A percentile compares a stretch with the other conserved stretches of the same genome.
These are phyloP conservation scores for Plagodis pulveraria DNA, from an alignment of 2,888 invertebrate species.

Conservation along the genomic window DNA sequence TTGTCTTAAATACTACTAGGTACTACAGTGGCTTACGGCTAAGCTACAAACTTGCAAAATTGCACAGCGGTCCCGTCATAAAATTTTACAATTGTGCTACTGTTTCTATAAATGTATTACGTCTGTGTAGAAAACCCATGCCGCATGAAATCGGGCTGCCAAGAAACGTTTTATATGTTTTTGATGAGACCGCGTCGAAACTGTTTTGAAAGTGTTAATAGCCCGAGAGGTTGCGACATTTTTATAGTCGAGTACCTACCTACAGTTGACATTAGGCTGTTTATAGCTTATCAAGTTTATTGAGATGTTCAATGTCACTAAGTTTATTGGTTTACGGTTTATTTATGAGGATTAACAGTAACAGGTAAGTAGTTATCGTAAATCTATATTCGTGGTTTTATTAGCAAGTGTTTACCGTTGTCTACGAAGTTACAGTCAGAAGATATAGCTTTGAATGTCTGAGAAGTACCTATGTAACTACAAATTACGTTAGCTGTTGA, in stretches of 20 bases:
- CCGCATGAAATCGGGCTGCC: slow-evolving; percentile 5
- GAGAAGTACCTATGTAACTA: too few relatives aligned
- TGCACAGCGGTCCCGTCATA: too few relatives aligned
- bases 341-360: background rate
- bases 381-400: too few relatives aligned
- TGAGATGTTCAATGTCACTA: background rate
- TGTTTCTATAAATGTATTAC: slow-evolving; percentile 3
- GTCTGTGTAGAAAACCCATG: slow-evolving; percentile 7
- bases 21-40: too few relatives aligned
- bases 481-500: too few relatives aligned
- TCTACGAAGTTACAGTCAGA: too few relatives aligned
- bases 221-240: slow-evolving; percentile 16
- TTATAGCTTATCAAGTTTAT: background rate
- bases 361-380: too few relatives aligned
- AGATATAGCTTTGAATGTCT: too few relatives aligned
- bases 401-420: too few relatives aligned
- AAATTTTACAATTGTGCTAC: slow-evolving; percentile 9
- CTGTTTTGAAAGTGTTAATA: slow-evolving; percentile 24
- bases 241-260: background rate
- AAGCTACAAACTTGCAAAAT: too few relatives aligned
- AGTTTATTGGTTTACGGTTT: background rate
- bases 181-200: slow-evolving; percentile 20
- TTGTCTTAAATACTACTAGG: too few relatives aligned
- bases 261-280: background rate
- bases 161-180: slow-evolving; percentile 27